Percentiles rank a stretch among this genome's conserved stretches.
Conservation (phyloP, 2,888 invertebrate genomes). For the Thumatha senex region DNA sequence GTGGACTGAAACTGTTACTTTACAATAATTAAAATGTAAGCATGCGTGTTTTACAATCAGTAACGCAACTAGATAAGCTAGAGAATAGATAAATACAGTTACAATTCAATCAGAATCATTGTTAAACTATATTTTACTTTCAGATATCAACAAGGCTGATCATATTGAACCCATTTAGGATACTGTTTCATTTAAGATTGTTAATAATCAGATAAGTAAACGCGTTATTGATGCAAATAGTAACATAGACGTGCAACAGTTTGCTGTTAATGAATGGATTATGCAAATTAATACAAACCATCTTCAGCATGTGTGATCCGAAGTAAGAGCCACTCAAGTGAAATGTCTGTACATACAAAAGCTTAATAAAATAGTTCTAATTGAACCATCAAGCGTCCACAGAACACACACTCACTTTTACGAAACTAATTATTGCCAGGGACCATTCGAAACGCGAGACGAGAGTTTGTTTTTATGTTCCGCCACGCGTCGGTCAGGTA, state of each 20-base stretch:
- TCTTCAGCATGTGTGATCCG: conserved; percentile 71
- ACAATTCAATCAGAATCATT: conserved; percentile 19
- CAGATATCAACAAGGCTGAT: neutral
- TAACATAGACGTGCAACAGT: conserved; percentile 17
- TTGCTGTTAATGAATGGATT: conserved; percentile 37
- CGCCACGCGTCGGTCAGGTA: conserved; percentile 66
- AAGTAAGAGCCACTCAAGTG: conserved; percentile 47
- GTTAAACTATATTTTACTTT: conserved; percentile 19
- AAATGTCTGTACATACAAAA: conserved; percentile 56
- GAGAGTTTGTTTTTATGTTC: conserved; percentile 71
- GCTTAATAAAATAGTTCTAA: conserved; percentile 68
- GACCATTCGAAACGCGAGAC: conserved; percentile 71
- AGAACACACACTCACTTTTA: conserved; percentile 80
- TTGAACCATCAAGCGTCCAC: conserved; percentile 73
- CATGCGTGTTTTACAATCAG: conserved; percentile 27
- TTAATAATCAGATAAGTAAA: conserved; percentile 16
- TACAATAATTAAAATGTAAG: conserved; percentile 1
- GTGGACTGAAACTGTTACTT: no score
- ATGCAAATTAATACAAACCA: conserved; percentile 64
- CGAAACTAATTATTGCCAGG: conserved; percentile 73
- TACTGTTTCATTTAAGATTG: conserved; percentile 14
- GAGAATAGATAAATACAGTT: conserved; percentile 23
- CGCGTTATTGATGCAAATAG: conserved; percentile 13
- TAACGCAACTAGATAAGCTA: conserved; percentile 18
- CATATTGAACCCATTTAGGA: conserved; percentile 2